phyloP scores from a whole-genome alignment of 2,113 vertebrate genomes.

The Aspiorhynchus laticeps region DNA sequence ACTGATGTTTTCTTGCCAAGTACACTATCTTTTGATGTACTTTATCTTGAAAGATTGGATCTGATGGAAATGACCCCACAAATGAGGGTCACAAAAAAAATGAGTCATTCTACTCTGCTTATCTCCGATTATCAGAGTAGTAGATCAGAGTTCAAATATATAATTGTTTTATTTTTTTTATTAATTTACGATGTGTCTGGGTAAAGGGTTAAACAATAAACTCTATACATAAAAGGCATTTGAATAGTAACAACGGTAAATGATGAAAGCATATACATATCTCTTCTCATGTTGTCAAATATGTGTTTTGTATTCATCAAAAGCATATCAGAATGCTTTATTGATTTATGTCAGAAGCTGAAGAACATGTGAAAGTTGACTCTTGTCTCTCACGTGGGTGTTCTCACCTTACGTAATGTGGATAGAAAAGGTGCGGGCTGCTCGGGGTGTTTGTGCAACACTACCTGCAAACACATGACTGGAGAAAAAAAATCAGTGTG shows the following conservation, averaged over 20 bases:
- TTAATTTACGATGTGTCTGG: background rate
- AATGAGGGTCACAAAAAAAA: background rate
- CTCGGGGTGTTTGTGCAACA: background rate
- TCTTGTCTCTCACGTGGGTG: constrained; percentile 14
- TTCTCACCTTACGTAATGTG: constrained; percentile 16
- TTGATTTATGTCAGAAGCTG: background rate
- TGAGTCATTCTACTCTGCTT: background rate
- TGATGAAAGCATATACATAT: background rate
- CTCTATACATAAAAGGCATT: background rate
- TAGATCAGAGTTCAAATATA: background rate
- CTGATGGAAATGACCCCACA: background rate
- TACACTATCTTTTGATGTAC: background rate
- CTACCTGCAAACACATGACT: constrained; percentile 25
- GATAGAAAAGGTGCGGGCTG: constrained; percentile 35
- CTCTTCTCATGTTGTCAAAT: background rate
- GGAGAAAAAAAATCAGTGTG: background rate
- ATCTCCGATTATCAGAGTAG: too few relatives aligned
- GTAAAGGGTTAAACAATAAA: background rate
- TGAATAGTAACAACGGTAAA: background rate
- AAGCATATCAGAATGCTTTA: background rate
- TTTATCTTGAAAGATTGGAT: background rate
- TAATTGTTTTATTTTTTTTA: background rate
- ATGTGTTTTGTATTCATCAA: background rate
- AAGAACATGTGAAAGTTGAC: constrained; percentile 5
- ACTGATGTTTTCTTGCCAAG: background rate